Conservation (phyloP, 1,140 invertebrate genomes). For the Microplitis demolitor region DNA sequence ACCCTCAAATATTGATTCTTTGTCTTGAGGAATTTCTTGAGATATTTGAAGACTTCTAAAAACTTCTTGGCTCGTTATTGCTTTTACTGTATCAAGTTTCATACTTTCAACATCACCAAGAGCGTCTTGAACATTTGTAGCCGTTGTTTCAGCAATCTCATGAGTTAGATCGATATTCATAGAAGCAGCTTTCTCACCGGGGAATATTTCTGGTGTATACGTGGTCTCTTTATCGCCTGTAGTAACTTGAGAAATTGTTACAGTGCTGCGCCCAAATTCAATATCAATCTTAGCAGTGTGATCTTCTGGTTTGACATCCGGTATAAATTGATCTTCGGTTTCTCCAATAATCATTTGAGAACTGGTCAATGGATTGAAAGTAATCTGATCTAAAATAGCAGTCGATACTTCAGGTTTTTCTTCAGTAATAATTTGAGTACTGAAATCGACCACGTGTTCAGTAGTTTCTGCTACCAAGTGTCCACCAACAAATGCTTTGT, state of each 20-base stretch:
- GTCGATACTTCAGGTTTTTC: slow-evolving; percentile 31
- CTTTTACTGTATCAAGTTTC: slow-evolving; percentile 38
- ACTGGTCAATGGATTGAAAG: slow-evolving; percentile 34
- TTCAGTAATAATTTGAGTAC: slow-evolving; percentile 33
- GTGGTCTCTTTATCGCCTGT: slow-evolving; percentile 48
- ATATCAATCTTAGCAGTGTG: slow-evolving; percentile 46
- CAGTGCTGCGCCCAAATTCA: slow-evolving; percentile 44
- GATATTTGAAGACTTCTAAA: slow-evolving; percentile 49
- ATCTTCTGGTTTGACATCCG: slow-evolving; percentile 44
- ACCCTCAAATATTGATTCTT: slow-evolving; percentile 49
- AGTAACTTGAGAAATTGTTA: slow-evolving; percentile 44
- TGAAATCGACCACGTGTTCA: slow-evolving; percentile 44
- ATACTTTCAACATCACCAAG: slow-evolving; percentile 27
- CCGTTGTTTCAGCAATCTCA: slow-evolving; percentile 39
- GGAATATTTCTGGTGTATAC: slow-evolving; percentile 35
- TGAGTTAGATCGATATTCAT: slow-evolving; percentile 36
- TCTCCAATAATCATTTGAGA: slow-evolving; percentile 50
- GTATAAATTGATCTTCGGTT: slow-evolving; percentile 50
- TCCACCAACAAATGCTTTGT: slow-evolving; percentile 38
- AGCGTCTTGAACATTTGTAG: slow-evolving; percentile 31
- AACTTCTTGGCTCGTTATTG: slow-evolving; percentile 38
- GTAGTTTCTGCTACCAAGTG: slow-evolving; percentile 50
- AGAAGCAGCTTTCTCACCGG: slow-evolving; percentile 34
- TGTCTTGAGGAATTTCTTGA: slow-evolving; percentile 55
- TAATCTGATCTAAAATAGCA: slow-evolving; percentile 37